Conservation (phyloP, 2,113 vertebrate species). For the Clarias macrocephalus region DNA sequence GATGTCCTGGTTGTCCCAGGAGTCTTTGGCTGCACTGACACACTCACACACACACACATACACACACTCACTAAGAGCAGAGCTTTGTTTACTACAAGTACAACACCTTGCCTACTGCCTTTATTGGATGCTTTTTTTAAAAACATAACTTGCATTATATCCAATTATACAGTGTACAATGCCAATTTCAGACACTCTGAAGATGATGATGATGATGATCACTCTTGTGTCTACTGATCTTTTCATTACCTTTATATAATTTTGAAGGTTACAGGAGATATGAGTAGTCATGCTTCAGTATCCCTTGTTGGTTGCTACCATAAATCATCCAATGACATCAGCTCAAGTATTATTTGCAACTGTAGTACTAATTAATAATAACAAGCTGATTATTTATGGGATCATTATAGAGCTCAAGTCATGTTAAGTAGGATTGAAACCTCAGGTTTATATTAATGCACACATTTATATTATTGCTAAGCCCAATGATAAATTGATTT, state of each 20-base stretch:
- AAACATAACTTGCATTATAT: background rate
- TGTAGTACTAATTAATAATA: background rate
- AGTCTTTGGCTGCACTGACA: constrained; percentile 9
- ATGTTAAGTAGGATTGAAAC: background rate
- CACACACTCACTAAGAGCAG: constrained; percentile 28
- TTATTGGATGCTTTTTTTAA: background rate
- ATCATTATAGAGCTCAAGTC: background rate
- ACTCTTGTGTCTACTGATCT: background rate
- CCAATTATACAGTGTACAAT: background rate
- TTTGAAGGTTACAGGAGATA: background rate
- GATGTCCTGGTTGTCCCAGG: constrained; percentile 25
- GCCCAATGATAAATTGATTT: background rate
- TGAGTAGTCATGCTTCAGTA: background rate
- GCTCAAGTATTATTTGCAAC: background rate
- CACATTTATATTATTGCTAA: background rate
- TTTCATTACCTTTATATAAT: background rate
- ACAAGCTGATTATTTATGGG: background rate
- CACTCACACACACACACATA: constrained; percentile 16
- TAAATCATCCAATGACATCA: background rate
- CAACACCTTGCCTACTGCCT: background rate
- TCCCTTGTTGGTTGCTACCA: background rate
- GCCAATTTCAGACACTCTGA: background rate
- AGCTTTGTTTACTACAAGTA: constrained; percentile 27
- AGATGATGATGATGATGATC: too few relatives aligned
- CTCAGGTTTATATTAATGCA: background rate